Percentiles rank a stretch among this genome's conserved stretches.
Evolutionary conservation across 2,797 vertebrate species (phyloP).

Genomic region (Chrosomus eos): DNA sequence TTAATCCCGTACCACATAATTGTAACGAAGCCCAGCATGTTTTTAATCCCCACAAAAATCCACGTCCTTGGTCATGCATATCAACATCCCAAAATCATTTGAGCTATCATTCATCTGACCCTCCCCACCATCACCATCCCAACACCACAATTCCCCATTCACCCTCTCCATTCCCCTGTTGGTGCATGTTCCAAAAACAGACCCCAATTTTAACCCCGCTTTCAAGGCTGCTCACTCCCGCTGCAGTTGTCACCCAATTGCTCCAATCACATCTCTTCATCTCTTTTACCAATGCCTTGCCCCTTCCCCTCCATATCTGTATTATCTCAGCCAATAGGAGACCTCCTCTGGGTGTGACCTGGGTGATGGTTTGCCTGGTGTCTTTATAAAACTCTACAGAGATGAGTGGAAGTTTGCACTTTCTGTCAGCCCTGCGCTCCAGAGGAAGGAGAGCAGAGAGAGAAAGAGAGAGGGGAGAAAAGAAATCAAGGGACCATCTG

Average conservation of each 20-base stretch:
- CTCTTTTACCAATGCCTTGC: slow-evolving; percentile 67
- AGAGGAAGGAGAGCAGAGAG: slow-evolving; percentile 66
- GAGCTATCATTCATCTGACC: slow-evolving; percentile 66
- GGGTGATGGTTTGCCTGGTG: slow-evolving; percentile 73
- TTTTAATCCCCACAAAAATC: slow-evolving; percentile 15
- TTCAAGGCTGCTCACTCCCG: slow-evolving; percentile 64
- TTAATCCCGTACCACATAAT: neutral
- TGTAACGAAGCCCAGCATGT: neutral
- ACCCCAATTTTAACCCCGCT: slow-evolving; percentile 76
- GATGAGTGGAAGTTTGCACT: slow-evolving; percentile 79
- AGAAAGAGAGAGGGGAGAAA: slow-evolving; percentile 68
- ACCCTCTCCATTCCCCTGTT: slow-evolving; percentile 64
- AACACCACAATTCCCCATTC: slow-evolving; percentile 48
- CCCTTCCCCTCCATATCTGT: slow-evolving; percentile 70
- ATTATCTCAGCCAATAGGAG: slow-evolving; percentile 72
- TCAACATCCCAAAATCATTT: slow-evolving; percentile 58
- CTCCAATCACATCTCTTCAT: slow-evolving; percentile 57
- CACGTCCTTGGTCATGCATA: slow-evolving; percentile 33
- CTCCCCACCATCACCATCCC: neutral
- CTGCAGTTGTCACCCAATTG: slow-evolving; percentile 73
- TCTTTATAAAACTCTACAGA: slow-evolving; percentile 82
- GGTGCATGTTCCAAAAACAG: slow-evolving; percentile 70
- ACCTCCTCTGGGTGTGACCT: slow-evolving; percentile 61
- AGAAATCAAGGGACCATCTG: slow-evolving; percentile 67
- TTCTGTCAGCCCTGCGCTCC: slow-evolving; percentile 77